Percentiles rank a stretch among this genome's conserved stretches.
Conservation (phyloP, 2,888 invertebrate genomes). For the Selenia dentaria region DNA sequence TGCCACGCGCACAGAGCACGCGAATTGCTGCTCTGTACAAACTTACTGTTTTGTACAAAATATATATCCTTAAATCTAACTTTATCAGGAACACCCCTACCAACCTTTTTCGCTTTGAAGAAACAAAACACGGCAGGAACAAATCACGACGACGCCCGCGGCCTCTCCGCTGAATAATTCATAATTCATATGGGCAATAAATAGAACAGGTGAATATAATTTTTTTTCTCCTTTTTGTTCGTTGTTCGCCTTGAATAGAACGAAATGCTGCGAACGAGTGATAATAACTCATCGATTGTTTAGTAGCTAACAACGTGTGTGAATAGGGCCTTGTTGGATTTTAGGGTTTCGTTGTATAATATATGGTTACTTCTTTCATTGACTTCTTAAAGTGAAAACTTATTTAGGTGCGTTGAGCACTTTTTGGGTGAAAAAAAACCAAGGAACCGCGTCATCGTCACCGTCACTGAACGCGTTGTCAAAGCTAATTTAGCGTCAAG, state of each 20-base stretch:
- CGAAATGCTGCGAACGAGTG: constrained; percentile 61
- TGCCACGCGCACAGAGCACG: no score
- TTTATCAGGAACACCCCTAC: constrained; percentile 5
- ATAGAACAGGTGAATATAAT: constrained; percentile 69
- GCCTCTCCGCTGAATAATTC: constrained; percentile 67
- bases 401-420: no score
- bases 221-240: constrained; percentile 61
- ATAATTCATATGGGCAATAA: constrained; percentile 67
- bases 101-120: constrained; percentile 39
- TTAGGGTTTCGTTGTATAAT: constrained; percentile 27
- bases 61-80: no score
- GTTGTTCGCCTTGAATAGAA: constrained; percentile 29
- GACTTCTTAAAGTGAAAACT: no score
- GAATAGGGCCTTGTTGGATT: constrained; percentile 40
- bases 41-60: no score
- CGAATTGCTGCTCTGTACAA: no score
- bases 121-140: constrained; percentile 58
- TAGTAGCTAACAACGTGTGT: constrained; percentile 55
- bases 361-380: no score
- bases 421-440: no score
- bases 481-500: no score
- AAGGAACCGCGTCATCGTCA: no score
- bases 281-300: constrained; percentile 82
- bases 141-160: constrained; percentile 51
- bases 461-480: no score